Conservation (phyloP, 2,797 vertebrate genomes). For the Coluber constrictor region DNA sequence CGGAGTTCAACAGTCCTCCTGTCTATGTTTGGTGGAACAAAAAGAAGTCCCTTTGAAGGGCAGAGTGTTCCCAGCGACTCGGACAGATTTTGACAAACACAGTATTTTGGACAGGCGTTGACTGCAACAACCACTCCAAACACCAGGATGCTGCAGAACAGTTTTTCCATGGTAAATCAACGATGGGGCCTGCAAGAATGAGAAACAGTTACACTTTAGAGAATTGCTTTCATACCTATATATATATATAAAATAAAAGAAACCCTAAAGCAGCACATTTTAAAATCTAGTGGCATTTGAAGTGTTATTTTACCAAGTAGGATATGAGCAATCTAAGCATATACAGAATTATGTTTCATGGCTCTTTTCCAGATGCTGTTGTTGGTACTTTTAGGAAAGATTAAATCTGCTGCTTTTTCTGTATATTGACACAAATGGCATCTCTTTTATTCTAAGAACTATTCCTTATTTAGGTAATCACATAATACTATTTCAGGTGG, state of each 20-base stretch:
- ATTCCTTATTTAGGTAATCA: conserved; percentile 11
- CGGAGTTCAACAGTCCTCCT: conserved; percentile 94
- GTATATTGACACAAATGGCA: neutral
- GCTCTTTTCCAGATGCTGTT: neutral
- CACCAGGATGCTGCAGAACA: conserved; percentile 90
- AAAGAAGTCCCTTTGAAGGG: conserved; percentile 94
- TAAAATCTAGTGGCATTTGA: neutral
- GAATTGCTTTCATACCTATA: neutral
- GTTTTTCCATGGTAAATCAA: conserved; percentile 96
- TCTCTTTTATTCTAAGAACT: neutral
- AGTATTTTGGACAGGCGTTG: conserved; percentile 96
- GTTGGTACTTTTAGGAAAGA: neutral
- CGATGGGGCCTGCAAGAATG: conserved; percentile 73
- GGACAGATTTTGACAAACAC: conserved; percentile 97
- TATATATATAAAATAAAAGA: neutral
- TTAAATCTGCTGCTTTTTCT: neutral
- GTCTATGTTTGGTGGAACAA: conserved; percentile 92
- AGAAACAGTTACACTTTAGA: conserved; percentile 28
- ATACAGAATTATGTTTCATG: neutral
- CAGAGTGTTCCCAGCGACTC: conserved; percentile 96
- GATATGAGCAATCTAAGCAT: neutral
- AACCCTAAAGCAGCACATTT: neutral
- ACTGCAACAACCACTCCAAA: conserved; percentile 89
- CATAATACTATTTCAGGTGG: neutral
- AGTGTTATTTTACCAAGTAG: neutral